phyloP scores from a whole-genome alignment of 1,140 invertebrate genomes.

The Centruroides sculpturatus region DNA sequence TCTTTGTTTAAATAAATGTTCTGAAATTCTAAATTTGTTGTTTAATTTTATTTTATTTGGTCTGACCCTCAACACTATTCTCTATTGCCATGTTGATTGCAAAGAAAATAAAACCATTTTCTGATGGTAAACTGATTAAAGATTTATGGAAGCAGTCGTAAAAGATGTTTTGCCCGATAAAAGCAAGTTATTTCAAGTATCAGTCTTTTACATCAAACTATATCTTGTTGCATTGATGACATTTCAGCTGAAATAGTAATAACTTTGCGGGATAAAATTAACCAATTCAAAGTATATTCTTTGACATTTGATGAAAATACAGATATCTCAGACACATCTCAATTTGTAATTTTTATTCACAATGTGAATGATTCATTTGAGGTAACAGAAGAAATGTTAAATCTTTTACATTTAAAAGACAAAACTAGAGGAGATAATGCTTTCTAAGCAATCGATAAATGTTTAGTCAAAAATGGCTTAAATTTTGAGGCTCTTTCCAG shows the following conservation, averaged over 20 bases:
- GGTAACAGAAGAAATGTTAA: neutral
- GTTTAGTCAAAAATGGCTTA: neutral
- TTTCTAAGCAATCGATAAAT: neutral
- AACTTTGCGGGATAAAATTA: neutral
- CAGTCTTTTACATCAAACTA: neutral
- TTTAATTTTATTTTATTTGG: too few relatives aligned
- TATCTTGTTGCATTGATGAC: neutral
- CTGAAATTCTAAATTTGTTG: too few relatives aligned
- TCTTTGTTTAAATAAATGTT: too few relatives aligned
- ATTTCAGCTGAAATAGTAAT: neutral
- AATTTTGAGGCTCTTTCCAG: neutral
- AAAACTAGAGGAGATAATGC: neutral
- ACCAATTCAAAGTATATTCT: neutral
- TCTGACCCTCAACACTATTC: too few relatives aligned
- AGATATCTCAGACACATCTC: neutral
- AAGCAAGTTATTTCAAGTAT: neutral
- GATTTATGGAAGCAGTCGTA: neutral
- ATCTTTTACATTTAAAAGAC: neutral
- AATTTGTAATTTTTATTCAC: neutral
- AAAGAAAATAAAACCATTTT: too few relatives aligned
- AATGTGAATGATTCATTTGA: neutral
- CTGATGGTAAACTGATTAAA: neutral
- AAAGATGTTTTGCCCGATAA: neutral
- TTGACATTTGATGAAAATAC: neutral
- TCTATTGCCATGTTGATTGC: too few relatives aligned